Evolutionary conservation across 2,113 vertebrate species (phyloP).

Genomic region (Entosphenus tridentatus): DNA sequence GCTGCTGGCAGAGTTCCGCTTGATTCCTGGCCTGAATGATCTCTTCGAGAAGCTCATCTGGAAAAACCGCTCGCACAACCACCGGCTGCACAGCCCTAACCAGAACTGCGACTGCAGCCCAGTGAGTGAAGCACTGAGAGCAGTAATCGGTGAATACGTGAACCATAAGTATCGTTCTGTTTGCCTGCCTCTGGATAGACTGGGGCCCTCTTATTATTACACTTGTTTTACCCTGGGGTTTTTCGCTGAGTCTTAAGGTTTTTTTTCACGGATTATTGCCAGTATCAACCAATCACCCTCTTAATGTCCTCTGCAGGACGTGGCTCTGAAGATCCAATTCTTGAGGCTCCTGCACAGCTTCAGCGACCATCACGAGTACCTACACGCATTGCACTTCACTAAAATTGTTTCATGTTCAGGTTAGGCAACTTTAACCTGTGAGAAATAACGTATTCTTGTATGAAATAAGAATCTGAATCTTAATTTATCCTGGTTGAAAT

Average conservation of each 20-base stretch:
- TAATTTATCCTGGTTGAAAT: too few relatives aligned
- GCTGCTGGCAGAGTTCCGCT: constrained; percentile 80
- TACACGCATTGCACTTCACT: constrained; percentile 12
- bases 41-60: constrained; percentile 95
- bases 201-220: too few relatives aligned
- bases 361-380: constrained; percentile 97
- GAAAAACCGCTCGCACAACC: constrained; percentile 65
- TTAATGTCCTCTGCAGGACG: constrained; percentile 37
- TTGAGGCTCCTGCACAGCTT: constrained; percentile 89
- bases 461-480: too few relatives aligned
- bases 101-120: constrained; percentile 97
- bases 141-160: too few relatives aligned
- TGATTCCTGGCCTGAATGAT: constrained; percentile 92
- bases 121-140: constrained; percentile 24
- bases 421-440: too few relatives aligned
- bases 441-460: too few relatives aligned
- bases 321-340: constrained; percentile 96
- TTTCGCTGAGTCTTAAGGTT: too few relatives aligned
- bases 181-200: too few relatives aligned
- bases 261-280: too few relatives aligned
- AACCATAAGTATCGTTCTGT: too few relatives aligned
- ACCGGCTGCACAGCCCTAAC: constrained; percentile 78
- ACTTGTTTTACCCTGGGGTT: too few relatives aligned
- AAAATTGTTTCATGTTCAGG: neutral
- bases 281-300: too few relatives aligned